These are phyloP conservation scores for Phrynocephalus forsythii DNA, from an alignment of 2,797 vertebrate genomes.

Conservation along the genomic window DNA sequence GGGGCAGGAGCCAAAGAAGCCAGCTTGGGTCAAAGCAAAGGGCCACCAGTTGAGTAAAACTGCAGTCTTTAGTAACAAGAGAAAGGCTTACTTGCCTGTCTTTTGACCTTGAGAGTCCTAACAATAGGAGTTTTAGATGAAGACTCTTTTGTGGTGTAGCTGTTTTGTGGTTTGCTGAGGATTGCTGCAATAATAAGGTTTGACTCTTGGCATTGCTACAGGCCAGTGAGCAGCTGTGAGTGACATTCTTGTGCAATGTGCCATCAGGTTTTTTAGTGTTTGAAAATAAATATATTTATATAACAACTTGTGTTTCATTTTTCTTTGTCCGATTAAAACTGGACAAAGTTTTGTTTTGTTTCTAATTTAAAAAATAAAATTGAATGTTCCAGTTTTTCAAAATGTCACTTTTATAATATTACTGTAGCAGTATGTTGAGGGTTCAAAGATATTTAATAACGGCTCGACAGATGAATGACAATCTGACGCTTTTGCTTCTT, in stretches of 20 bases:
- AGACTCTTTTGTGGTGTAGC: constrained; percentile 1
- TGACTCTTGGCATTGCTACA: background rate
- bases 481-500: too few species aligned
- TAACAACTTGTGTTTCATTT: background rate
- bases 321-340: background rate
- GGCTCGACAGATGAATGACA: too few species aligned
- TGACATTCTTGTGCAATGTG: background rate
- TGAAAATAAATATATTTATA: background rate
- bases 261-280: background rate
- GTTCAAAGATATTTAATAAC: too few species aligned
- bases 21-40: background rate
- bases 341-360: background rate
- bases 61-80: background rate
- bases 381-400: background rate
- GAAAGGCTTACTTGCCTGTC: background rate
- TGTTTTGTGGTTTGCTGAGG: constrained; percentile 12
- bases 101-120: background rate
- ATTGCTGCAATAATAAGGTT: background rate
- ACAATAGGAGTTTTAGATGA: background rate
- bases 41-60: background rate
- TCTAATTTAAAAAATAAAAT: background rate
- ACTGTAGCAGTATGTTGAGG: too few species aligned
- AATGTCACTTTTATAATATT: background rate
- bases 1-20: background rate
- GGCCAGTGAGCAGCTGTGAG: background rate